Evolutionary conservation across 2,888 invertebrate species (phyloP).

Genomic region (Apodemia arnacis): DNA sequence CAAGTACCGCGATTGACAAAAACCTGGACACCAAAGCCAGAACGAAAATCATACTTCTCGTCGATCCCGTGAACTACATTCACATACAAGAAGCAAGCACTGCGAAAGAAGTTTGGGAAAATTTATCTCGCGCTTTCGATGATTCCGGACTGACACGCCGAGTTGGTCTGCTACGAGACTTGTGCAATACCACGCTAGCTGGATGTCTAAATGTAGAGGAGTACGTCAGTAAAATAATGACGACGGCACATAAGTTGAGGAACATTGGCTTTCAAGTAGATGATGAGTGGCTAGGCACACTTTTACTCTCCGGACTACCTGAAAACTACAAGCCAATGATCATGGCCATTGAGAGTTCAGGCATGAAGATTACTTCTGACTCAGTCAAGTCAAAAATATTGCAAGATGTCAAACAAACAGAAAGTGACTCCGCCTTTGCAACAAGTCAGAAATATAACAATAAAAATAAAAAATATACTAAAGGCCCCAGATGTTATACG

Average conservation of each 20-base stretch:
- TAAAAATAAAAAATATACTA: neutral
- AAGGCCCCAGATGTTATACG: neutral
- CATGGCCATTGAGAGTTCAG: neutral
- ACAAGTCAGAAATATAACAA: neutral
- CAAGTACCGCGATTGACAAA: no score
- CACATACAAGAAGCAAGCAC: no score
- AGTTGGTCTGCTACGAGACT: no score
- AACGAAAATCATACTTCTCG: no score
- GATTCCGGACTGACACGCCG: no score
- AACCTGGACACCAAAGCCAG: no score
- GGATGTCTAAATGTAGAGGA: no score
- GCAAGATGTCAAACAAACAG: neutral
- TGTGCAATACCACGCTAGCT: no score
- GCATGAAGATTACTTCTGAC: neutral
- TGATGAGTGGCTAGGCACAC: neutral
- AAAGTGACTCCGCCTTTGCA: neutral
- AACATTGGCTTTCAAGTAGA: neutral
- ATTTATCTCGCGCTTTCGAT: no score
- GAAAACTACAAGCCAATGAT: neutral
- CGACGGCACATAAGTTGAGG: neutral
- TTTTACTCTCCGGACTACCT: neutral
- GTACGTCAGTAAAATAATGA: no score
- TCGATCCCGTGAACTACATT: no score
- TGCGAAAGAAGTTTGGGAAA: no score
- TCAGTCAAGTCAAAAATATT: neutral